Evolutionary conservation across 2,888 invertebrate species (phyloP).

Genomic region (Sarcophaga variegata): DNA sequence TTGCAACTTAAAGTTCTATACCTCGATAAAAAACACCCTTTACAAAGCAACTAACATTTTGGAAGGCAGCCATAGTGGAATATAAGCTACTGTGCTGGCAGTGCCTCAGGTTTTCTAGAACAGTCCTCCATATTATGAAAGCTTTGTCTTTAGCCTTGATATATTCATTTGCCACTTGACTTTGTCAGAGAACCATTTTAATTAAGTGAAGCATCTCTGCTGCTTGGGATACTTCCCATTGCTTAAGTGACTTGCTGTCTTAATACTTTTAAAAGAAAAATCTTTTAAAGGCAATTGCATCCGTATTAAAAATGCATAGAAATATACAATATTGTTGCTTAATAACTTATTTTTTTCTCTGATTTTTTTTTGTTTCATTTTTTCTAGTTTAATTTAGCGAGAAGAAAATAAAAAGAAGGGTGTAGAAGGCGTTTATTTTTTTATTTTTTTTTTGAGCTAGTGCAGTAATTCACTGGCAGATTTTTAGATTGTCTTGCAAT

Average conservation of each 20-base stretch:
- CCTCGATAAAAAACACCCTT: no score
- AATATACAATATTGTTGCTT: constrained; percentile 30
- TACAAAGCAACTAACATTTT: no score
- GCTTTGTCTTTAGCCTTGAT: no score
- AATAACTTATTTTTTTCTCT: constrained; percentile 41
- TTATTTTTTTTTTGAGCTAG: not conserved
- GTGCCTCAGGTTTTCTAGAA: no score
- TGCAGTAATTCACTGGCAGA: constrained; percentile 44
- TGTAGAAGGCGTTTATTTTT: constrained; percentile 34
- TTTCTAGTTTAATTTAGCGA: constrained; percentile 25
- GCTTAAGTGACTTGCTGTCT: constrained; percentile 4
- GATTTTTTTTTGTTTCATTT: not conserved
- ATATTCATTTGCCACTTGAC: no score
- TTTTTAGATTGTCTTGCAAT: constrained; percentile 1
- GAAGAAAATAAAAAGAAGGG: constrained; percentile 7
- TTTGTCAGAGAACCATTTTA: not conserved
- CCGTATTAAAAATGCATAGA: constrained; percentile 29
- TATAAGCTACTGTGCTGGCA: no score
- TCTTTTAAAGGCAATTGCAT: constrained; percentile 45
- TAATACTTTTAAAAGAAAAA: not conserved
- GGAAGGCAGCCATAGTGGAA: no score
- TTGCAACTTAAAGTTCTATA: no score
- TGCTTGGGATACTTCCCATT: constrained; percentile 1
- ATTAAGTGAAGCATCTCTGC: not conserved
- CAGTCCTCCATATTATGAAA: no score